Evolutionary conservation across 2,113 vertebrate genomes (phyloP), one percentile per base, ranked within the genome.

Genomic region (Aspidoscelis tigris): DNA sequence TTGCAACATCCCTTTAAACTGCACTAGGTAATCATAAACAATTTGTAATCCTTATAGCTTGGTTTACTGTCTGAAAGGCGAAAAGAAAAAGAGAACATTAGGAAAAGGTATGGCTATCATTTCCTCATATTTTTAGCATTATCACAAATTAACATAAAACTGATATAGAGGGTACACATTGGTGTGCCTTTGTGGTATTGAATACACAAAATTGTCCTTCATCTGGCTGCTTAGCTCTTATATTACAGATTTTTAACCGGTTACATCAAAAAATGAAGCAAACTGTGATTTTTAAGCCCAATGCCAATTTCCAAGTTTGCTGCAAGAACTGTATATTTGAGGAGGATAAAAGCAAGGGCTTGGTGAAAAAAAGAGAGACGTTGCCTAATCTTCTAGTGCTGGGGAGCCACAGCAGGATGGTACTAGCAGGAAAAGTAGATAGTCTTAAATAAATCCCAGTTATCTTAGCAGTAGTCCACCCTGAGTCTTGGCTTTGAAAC

Each of bases 21-120:
- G 65, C 80, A 80, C 89, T 92, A 92, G 76, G 76, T 68, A 68
- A 86, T 64, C 73, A 77, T 69, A 81, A 76, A 85, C 2, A 1
- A 76, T 64, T 76, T 65, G 81, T 83, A 68, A 76, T 74, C 86
- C 47, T 4, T 39, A 82, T 84, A 85, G 50, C 0, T 10, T 68
- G 88, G 86, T 87, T 22, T 4, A 0, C 73, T 83, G 7, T 20
- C 78, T 61, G 58, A 61, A 61, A 61, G 58, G 18, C 58, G 18
- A 61, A 61, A 84, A 85, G 91, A 90, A 84, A 70, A 21, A 64
- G 44, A 11, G 69, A 68, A 79, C 26, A 2, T 61, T 14, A 82
- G 86, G n/a, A 64, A 74, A 65, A 22, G 22, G 44, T 41, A 50
- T 89, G 88, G 72, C 33, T 9, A 2, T 12, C 20, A 50, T 26